Evolutionary conservation across 1,140 invertebrate species (phyloP), one percentile per base, ranked within the genome.

Genomic region (Drosophila bocqueti): DNA sequence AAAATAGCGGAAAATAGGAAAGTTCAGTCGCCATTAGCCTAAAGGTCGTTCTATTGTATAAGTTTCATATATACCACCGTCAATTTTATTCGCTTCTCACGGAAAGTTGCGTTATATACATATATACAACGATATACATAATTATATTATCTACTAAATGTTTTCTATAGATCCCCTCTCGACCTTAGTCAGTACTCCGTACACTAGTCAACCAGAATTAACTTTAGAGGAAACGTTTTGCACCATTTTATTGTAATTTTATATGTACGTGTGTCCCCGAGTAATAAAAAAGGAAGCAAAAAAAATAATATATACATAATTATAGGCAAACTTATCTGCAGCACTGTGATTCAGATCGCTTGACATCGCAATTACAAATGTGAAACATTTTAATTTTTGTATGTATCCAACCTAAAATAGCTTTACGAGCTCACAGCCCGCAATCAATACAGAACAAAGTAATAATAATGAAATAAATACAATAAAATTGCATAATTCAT

Each of bases 51-150:
- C 65, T 76, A 89, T 65, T 79, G 55, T 74, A 82, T 90, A 90
- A 85, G 81, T 85, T 90, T 90, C 82, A 82, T 85, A 90, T 85
- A 64, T 90, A 90, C 85, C 85, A 90, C 85, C 85, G 85, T 90
- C 75, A 90, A 90, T 60, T 87, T 90, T 90, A 90, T 85, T 85
- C 85, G 85, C 85, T 90, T 90, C 79, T 85, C 86, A 90, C 85
- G 60, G 63, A 79, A 83, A 85, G 79, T 81, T 87, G 86, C 78
- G 85, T 90, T 81, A 69, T 71, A 82, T 81, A 69, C 67, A 82
- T 49, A 74, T 71, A 79, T 57, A 57, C 54, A 57, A 57, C 38
- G 47, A 61, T 76, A 84, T 73, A 76, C 62, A 79, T 57, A 65
- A 55, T 71, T 68, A 72, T 77, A 77, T 63, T 69, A 81, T 79